Conservation (phyloP, 2,797 vertebrate species). For the Artibeus lituratus region DNA sequence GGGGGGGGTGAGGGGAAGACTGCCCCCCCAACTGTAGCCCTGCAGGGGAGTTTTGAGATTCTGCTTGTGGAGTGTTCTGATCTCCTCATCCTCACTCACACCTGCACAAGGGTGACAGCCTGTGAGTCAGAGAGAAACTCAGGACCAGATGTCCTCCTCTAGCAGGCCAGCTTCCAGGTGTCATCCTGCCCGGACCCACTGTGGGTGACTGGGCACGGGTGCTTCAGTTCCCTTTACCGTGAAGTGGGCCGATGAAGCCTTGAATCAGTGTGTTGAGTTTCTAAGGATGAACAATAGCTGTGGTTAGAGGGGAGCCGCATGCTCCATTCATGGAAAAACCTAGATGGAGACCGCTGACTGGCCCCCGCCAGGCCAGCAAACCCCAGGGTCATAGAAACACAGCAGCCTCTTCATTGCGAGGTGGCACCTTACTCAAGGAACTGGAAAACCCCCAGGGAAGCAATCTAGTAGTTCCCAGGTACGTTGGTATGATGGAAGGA, state of each 20-base stretch:
- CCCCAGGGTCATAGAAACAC: neutral
- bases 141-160: neutral
- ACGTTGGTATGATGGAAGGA: neutral
- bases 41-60: neutral
- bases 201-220: neutral
- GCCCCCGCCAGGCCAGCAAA: neutral
- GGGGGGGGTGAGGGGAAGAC: neutral
- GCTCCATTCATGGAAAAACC: neutral
- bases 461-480: neutral
- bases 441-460: neutral
- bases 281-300: neutral
- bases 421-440: neutral
- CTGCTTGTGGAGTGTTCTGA: neutral
- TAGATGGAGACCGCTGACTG: neutral
- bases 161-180: neutral
- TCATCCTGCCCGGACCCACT: neutral
- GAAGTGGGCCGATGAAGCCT: neutral
- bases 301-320: neutral
- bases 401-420: neutral
- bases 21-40: rapidly evolving
- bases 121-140: neutral
- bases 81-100: neutral
- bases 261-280: neutral
- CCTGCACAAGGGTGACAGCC: neutral
- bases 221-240: neutral